Evolutionary conservation across 1,140 invertebrate species (phyloP).

Genomic region (Scaptomyza pallida): DNA sequence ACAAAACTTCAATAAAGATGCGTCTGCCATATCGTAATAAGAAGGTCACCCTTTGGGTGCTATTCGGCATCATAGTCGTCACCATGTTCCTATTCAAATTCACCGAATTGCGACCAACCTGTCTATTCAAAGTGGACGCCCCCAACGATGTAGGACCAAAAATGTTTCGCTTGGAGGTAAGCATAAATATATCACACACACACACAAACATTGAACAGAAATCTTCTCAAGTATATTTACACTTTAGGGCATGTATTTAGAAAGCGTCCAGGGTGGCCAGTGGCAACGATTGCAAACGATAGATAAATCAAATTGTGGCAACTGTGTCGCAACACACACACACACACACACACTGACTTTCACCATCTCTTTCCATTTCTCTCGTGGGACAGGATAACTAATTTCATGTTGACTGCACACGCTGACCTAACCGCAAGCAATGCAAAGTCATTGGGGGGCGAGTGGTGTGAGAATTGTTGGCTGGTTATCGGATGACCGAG

Average conservation of each 20-base stretch:
- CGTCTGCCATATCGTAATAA: slow-evolving; percentile 81
- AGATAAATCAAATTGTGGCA: slow-evolving; percentile 50
- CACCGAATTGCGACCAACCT: slow-evolving; percentile 80
- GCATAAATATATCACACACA: slow-evolving; percentile 30
- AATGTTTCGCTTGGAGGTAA: slow-evolving; percentile 80
- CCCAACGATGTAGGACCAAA: slow-evolving; percentile 61
- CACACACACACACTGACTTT: too few species aligned
- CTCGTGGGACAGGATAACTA: slow-evolving; percentile 60
- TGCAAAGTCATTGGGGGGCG: slow-evolving; percentile 72
- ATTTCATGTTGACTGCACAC: slow-evolving; percentile 74
- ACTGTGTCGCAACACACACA: too few species aligned
- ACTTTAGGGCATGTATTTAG: slow-evolving; percentile 35
- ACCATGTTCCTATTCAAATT: slow-evolving; percentile 84
- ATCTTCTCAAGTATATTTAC: slow-evolving; percentile 39
- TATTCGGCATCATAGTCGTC: slow-evolving; percentile 77
- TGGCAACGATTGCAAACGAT: slow-evolving; percentile 39
- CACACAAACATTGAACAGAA: background rate
- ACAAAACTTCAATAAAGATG: too few species aligned
- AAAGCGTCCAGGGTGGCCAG: slow-evolving; percentile 4
- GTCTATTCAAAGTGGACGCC: slow-evolving; percentile 77
- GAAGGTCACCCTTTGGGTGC: slow-evolving; percentile 80
- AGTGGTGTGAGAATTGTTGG: too few species aligned
- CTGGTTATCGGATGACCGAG: slow-evolving; percentile 72
- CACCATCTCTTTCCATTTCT: background rate
- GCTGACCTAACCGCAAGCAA: slow-evolving; percentile 49